Conservation (phyloP, 30 jellyfish, hydroid and myxozoan genomes). For the Aurelia aurita region DNA sequence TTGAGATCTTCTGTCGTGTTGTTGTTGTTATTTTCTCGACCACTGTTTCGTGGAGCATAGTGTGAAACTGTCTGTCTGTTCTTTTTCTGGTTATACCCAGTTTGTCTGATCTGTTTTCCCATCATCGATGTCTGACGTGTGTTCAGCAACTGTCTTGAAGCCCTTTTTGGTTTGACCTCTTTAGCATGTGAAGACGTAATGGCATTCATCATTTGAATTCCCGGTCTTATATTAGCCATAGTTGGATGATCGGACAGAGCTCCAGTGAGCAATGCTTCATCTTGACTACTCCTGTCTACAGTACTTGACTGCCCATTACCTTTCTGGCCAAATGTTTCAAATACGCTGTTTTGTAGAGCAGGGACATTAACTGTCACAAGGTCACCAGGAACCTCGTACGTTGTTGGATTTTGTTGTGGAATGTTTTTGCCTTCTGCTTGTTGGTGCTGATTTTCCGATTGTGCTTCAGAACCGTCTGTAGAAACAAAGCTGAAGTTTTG, state of each 20-base stretch:
- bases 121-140: background rate
- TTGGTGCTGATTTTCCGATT: too few species aligned
- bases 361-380: too few species aligned
- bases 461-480: too few species aligned
- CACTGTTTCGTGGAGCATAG: background rate
- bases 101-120: background rate
- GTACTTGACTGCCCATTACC: background rate
- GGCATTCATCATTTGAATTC: background rate
- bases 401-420: too few species aligned
- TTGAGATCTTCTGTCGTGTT: constrained; percentile 11
- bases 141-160: background rate
- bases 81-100: background rate
- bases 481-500: too few species aligned
- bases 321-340: too few species aligned
- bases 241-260: constrained; percentile 41
- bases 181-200: background rate
- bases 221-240: constrained; percentile 36
- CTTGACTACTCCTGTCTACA: background rate
- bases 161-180: background rate
- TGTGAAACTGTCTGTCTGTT: background rate
- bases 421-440: too few species aligned
- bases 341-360: too few species aligned
- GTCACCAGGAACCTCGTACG: too few species aligned
- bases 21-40: background rate
- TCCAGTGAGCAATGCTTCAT: background rate